A percentile compares a stretch with the other conserved stretches of the same genome.
phyloP scores from a whole-genome alignment of 2,888 invertebrate genomes.

The Philhelius pedissequus region DNA sequence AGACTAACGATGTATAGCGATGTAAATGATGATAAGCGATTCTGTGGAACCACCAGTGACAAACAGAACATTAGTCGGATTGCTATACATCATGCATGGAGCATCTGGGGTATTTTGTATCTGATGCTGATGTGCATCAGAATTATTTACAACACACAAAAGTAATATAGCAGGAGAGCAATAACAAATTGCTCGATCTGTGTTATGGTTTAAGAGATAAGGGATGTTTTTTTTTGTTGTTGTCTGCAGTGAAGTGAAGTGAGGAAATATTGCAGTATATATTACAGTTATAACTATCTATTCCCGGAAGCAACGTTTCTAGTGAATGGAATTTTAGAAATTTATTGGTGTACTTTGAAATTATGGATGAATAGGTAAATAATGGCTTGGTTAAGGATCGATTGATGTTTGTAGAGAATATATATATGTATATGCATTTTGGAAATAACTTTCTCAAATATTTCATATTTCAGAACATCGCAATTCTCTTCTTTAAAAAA shows the following conservation, averaged over 20 bases:
- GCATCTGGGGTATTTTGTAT: conserved; percentile 33
- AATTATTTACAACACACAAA: not conserved
- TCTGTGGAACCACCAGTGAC: conserved; percentile 27
- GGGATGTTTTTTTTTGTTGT: not conserved
- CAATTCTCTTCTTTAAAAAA: too few species aligned
- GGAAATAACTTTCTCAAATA: too few species aligned
- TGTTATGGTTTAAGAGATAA: not conserved
- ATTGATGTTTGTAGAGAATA: not conserved
- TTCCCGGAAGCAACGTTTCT: not conserved
- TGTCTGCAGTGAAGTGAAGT: too few species aligned
- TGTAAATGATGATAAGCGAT: conserved; percentile 56
- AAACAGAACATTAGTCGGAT: conserved; percentile 54
- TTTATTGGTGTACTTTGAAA: not conserved
- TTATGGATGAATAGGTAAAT: not conserved
- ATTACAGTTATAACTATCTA: not conserved
- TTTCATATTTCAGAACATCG: too few species aligned
- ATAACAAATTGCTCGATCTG: not conserved
- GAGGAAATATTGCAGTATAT: not conserved
- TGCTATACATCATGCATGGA: conserved; percentile 50
- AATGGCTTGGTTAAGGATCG: not conserved
- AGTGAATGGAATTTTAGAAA: conserved; percentile 1
- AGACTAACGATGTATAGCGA: conserved; percentile 39
- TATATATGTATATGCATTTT: too few species aligned
- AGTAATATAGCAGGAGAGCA: not conserved
- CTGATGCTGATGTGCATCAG: not conserved